Evolutionary conservation across 2,797 vertebrate species (phyloP), one percentile per base, ranked within the genome.

Genomic region (Ctenochaetus hawaiiensis): DNA sequence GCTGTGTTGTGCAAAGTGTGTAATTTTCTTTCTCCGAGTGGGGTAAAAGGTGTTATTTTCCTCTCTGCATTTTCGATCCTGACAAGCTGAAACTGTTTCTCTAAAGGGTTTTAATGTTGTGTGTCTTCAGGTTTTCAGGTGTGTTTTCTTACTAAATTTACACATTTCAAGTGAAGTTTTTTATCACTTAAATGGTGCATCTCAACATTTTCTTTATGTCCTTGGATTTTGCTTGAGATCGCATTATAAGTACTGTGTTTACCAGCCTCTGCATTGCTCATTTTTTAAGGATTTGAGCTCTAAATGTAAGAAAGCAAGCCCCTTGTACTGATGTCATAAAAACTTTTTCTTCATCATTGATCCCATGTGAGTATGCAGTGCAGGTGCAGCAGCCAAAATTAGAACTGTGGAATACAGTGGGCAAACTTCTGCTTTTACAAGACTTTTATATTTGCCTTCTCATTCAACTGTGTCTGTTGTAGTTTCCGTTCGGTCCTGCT

Each of bases 11-110:
- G 77, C 64, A 76, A 81, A 91, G 83, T 83, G 78, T 92, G 80
- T 90, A 66, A 84, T 89, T 86, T 86, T 76, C 78, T 73, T 39
- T 68, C 72, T 72, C 67, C 43, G 65, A 87, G 83, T 78, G 59
- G 72, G 75, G 72, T 60, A 77, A 82, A 85, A 88, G 77, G 77
- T 89, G 82, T 90, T 87, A 85, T 91, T 90, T 89, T 80, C 82
- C 67, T 76, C 68, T 88, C 68, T 34, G 57, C 61, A 67, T 30
- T 83, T 65, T 75, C 63, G 26, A 65, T 68, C 54, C 41, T 53
- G 67, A 37, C 64, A 61, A 45, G 64, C 54, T 23, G 59, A 62
- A 72, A 44, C 47, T 18, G 5, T 60, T 34, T 72, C 10, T 34
- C 18, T 73, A 51, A 49, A 37, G 41, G 17, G 41, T 57, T 78